These are phyloP conservation scores for Pterocles burchelli DNA, from an alignment of 2,113 vertebrate genomes.

Conservation along the genomic window DNA sequence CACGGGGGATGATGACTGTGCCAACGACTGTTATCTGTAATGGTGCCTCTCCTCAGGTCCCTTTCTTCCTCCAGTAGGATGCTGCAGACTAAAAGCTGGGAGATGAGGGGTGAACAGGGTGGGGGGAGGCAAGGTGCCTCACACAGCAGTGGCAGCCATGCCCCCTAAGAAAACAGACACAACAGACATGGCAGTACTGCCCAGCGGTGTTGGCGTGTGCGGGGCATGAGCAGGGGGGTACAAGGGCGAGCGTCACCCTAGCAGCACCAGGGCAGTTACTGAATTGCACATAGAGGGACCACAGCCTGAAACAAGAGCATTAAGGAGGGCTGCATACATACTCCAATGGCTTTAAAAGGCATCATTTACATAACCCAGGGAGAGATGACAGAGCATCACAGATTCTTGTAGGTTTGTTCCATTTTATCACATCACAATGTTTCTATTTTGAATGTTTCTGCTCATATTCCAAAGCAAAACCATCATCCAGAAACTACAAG, in stretches of 20 bases:
- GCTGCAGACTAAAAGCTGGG: background rate
- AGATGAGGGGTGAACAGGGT: background rate
- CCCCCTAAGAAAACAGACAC: background rate
- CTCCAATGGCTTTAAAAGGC: background rate
- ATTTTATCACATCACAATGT: slow-evolving; percentile 21
- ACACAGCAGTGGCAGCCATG: rapidly evolving
- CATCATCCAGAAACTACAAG: slow-evolving; percentile 15
- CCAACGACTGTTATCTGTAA: background rate
- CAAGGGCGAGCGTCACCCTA: background rate
- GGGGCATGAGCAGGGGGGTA: background rate
- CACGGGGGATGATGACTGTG: rapidly evolving
- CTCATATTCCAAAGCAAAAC: slow-evolving; percentile 26
- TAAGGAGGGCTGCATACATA: background rate
- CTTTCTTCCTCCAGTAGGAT: background rate
- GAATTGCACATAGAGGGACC: background rate
- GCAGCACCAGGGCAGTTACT: background rate
- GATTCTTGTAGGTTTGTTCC: slow-evolving; percentile 7
- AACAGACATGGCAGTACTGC: rapidly evolving
- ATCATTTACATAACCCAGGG: background rate
- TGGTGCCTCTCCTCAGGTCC: background rate
- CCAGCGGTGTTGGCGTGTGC: background rate
- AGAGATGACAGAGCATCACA: slow-evolving; percentile 5
- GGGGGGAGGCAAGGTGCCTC: background rate
- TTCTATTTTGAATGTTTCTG: slow-evolving; percentile 58
- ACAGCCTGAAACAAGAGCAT: background rate